Base-by-base conservation (phyloP, 2,797 vertebrate species). In the Carapus acus region DNA sequence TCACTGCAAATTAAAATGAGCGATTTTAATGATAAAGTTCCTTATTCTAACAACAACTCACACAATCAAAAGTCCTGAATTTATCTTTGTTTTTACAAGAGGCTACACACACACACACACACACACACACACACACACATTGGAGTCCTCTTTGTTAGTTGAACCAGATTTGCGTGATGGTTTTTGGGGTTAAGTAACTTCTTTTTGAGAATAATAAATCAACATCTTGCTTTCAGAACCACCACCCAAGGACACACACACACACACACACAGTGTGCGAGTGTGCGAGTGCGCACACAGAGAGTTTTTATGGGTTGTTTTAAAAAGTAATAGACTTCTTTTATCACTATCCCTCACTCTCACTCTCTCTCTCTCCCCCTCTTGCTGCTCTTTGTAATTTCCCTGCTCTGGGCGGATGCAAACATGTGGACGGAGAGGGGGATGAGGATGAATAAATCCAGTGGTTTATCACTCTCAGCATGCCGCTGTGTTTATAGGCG, bases 381-480 rank as follows among this genome's bases (percentile, higher is more conserved):
- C 46, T 51, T 49, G 42, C 43, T 44, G 27, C 42, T 49, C 55
- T 70, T 56, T 41, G 36, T 41, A 52, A 36, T 74, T 80, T 80
- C 62, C 72, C 56, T 51, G 67, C 77, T 51, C 46, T 53, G 54
- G 81, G 75, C 80, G 80, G 77, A 86, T 76, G 45, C 71, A 74
- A 78, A 83, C 84, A 76, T 79, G 74, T 81, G 71, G 76, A 73
- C 52, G 41, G 80, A 77, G 81, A 73, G 61, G 80, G 81, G 84
- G 84, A 86, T 79, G 83, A 82, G 72, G 82, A 83, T 84, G 79
- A 81, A 81, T 80, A 77, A 77, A 79, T 85, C 72, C 83, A 73
- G 76, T 65, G 79, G 86, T 86, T 89, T 88, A 89, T 88, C 85
- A 72, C 79, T 82, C 84, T 77, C 80, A 83, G 80, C 85, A 89